Base-by-base conservation (phyloP, 1,140 invertebrate genomes). In the Drosophila orosa region DNA sequence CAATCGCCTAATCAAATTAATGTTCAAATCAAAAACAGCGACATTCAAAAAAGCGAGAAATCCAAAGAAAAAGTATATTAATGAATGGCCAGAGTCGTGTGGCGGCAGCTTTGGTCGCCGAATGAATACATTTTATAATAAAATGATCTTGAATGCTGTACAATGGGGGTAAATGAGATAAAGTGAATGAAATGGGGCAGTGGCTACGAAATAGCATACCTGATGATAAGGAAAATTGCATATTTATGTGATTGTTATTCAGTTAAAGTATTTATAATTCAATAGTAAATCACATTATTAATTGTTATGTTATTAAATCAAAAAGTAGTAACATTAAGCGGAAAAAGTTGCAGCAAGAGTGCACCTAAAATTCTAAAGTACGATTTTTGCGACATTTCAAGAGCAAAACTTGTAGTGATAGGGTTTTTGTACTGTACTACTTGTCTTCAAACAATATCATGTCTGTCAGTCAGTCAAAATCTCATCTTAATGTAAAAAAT, bases 1-100 rank as follows among this genome's bases (percentile, higher is more conserved):
- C 65, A 29, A 56, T 65, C 61, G 24, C 47, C 80, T 74, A 61
- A 79, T 79, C 58, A 76, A 59, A 79, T 80, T 79, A 59, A 76
- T 83, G 71, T 39, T 24, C 54, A 48, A 59, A 59, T 42, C 47
- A 61, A 63, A 66, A 69, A 24, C 17, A 5, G 33, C 63, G 27
- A 69, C 33, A 67, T 54, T n/a, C 15, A 47, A 68, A 25, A 25
- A 13, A 9, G 8, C 19, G 31, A 66, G 27, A 54, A 39, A n/a
- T 15, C 10, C 54, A 62, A 31, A 47, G 44, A 62, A 40, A 57
- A 60, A 39, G 5, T 60, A 39, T 47, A 35, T 39, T 47, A 71
- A 45, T 60, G 55, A 77, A 56, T 56, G 59, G 24, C 25, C 54
- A n/a, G 63, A 42, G 76, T 42, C 45, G 39, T 74, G 62, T 44